Evolutionary conservation across 64 coral and sea anemone species (phyloP), one percentile per base, ranked within the genome.

Genomic region (Stichodactyla helianthus): DNA sequence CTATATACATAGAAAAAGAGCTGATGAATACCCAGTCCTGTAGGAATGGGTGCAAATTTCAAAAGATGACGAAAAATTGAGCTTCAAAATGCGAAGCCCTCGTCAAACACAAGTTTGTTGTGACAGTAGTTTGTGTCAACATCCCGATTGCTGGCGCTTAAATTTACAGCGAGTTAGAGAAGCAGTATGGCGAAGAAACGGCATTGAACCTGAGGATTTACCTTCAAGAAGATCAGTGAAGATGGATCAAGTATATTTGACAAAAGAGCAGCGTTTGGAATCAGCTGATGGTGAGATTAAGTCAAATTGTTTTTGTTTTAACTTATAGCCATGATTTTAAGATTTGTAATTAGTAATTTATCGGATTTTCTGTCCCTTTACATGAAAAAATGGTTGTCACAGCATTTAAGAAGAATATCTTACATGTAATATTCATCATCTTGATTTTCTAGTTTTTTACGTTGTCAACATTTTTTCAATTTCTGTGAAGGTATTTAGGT

Each of bases 71-170:
- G 6, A 31, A 14, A 74, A 27, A 74, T 11, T 31, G 68, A 74
- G 68, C 68, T 22, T 6, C 8, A 31, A 31, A 74, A 74, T 74
- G 68, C 68, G 26, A 74, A 74, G 68, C 27, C 68, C 68, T 74
- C 68, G 68, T 31, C 20, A 23, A 58, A 28, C 53, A 12, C 35
- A 53, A 79, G 88, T 50, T 87, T 82, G 79, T 65, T 86, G 58
- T 96, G 91, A 59, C 19, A 82, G 84, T 51, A 19, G 85, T 79
- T 77, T 96, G 50, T 96, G 94, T 59, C 94, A 96, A 85, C 94
- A 96, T 96, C 94, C 94, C 35, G 94, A 96, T 79, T 96, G 94
- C 59, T 96, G 94, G 94, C 86, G 83, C 71, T 77, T 91, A 0
- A 93, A 92, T 62, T 65, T 96, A 28, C 90, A 96, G 58, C 88